These are phyloP conservation scores for Elysia crispata DNA, from an alignment of 2,888 invertebrate species.

Conservation along the genomic window DNA sequence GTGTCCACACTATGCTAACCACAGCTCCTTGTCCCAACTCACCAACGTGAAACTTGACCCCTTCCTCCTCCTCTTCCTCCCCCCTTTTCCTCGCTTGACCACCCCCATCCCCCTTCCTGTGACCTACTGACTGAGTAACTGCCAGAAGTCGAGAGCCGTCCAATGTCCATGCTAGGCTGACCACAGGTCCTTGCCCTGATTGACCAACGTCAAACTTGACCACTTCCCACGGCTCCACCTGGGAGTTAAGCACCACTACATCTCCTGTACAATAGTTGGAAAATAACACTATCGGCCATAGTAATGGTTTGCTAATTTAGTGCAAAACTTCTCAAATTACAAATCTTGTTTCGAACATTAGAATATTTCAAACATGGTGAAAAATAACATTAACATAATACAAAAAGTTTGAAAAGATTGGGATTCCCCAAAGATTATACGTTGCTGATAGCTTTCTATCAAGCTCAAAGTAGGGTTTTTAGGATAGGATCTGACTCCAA, in stretches of 20 bases:
- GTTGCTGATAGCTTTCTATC: no score
- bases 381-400: no score
- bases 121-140: constrained; percentile 22
- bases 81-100: no score
- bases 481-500: no score
- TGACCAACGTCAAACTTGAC: constrained; percentile 23
- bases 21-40: constrained; percentile 6
- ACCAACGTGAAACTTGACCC: constrained; percentile 12
- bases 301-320: no score
- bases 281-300: not conserved
- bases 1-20: constrained; percentile 26
- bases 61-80: constrained; percentile 26
- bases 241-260: constrained; percentile 31
- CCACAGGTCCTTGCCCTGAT: constrained; percentile 1
- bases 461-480: no score
- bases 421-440: no score
- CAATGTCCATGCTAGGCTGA: constrained; percentile 30
- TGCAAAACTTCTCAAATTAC: no score
- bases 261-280: constrained; percentile 11
- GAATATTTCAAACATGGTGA: no score
- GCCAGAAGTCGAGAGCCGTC: constrained; percentile 34
- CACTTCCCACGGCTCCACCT: constrained; percentile 33
- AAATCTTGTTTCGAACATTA: no score
- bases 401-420: no score
- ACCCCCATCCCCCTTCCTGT: not conserved